Base-by-base conservation (phyloP, 2,888 invertebrate genomes). In the Apodemia duryi region DNA sequence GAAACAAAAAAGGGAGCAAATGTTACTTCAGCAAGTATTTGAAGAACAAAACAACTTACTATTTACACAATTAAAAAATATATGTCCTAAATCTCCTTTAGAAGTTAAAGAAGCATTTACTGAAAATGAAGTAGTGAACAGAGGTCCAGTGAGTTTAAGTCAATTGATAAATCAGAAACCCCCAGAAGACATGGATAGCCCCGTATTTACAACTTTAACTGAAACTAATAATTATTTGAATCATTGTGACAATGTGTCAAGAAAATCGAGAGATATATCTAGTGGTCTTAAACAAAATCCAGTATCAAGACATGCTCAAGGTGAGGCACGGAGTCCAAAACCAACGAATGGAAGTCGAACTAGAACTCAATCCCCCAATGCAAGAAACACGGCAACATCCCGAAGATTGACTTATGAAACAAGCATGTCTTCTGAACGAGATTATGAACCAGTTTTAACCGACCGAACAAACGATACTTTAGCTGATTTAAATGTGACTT, bases 1-100 rank as follows among this genome's bases (percentile, higher is more conserved):
- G 49, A 93, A 94, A 65, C 95, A 95, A 75, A 93, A 94, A 67
- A 88, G 86, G 62, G 95, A 95, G 75, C 95, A 95, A 73, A 80
- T 91, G 62, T 81, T 93, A 38, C 83, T 95, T 71, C 94, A 94
- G 73, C 90, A 94, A 73, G 91, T 93, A 60, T 95, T 95, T 73
- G 94, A 95, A 70, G 92, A 93, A 63, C 95, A 95, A 75, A 94
- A 95, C 75, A 90, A 89, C 68, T 79, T 93, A 67, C 81, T 95
- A 1, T 86, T 94, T 80, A 91, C 84, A 64, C 91, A 90, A 69
- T 72, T 91, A 28, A 91, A 91, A 72, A 85, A 81, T 0, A 90
- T 91, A 62, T 85, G 85, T 60, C 91, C 91, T 0, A 85, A 81
- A 69, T 81, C 88, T 1, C 82, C 86, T 0, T 76, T 80, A 4